Percentiles rank a stretch among this genome's conserved stretches.
Conservation (phyloP, 2,113 vertebrate species). For the Albula glossodonta region DNA sequence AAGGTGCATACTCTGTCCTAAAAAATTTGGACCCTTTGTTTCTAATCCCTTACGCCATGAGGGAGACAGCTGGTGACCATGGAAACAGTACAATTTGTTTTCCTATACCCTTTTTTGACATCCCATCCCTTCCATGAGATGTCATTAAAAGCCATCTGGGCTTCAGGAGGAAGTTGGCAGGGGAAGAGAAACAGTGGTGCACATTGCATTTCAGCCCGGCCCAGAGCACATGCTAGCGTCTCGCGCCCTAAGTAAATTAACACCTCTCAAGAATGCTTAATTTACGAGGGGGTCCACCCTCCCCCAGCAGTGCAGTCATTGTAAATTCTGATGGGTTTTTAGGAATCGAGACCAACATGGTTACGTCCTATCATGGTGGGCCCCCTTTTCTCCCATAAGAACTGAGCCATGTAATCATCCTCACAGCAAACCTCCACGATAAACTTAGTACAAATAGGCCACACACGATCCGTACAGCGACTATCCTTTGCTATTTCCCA, state of each 20-base stretch:
- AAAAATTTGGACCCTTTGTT: not conserved
- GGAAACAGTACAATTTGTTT: not conserved
- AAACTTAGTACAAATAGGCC: too few species aligned
- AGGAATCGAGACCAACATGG: not conserved
- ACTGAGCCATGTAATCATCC: not conserved
- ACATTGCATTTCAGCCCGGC: too few species aligned
- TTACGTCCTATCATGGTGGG: not conserved
- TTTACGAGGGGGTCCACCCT: not conserved
- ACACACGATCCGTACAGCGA: too few species aligned
- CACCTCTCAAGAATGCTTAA: not conserved
- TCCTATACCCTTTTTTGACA: not conserved
- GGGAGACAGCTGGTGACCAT: not conserved
- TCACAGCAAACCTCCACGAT: not conserved
- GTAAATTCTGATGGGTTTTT: not conserved
- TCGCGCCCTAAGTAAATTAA: not conserved
- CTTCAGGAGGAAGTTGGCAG: not conserved
- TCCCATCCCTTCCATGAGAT: not conserved
- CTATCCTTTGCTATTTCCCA: too few species aligned
- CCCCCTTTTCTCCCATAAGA: not conserved
- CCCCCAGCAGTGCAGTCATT: not conserved
- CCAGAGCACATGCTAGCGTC: not conserved
- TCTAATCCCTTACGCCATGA: not conserved
- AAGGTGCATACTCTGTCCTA: not conserved
- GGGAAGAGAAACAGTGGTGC: too few species aligned
- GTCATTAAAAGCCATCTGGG: slow-evolving; percentile 8